Base-by-base conservation (phyloP, 2,888 invertebrate species). In the Brenthis ino region DNA sequence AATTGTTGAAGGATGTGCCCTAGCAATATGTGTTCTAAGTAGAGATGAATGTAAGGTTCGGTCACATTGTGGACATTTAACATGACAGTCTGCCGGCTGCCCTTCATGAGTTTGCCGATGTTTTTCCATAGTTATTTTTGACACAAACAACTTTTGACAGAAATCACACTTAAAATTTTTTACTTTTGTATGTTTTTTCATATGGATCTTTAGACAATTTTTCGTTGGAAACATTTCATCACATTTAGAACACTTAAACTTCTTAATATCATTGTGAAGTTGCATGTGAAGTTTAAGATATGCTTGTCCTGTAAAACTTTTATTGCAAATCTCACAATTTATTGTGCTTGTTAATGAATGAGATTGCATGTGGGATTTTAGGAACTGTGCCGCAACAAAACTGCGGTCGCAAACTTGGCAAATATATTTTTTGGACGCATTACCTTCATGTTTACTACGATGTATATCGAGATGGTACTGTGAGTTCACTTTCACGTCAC, bases 171-270 rank as follows among this genome's bases (percentile, higher is more conserved):
- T 92, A 70, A 92, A 92, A 74, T 93, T 93, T 84, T 93, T 93
- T 0, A 92, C 91, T 77, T 93, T 93, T 0, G 92, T 88, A 71
- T 93, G 93, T 70, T 93, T 93, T 67, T 93, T 93, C 93, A 93
- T 92, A 76, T 93, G 93, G 3, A 86, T 83, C 81, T 93, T 93
- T 37, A 93, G 77, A 73, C 93, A 93, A 74, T 91, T 93, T 75
- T 93, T 93, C 0, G 93, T 93, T 0, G 91, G 93, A 51, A 93
- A 85, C 90, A 91, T 91, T 67, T 93, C 91, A 51, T 93, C 93
- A 20, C 93, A 93, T 71, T 93, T 93, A 0, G 87, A 85, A 80
- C 93, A 93, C 73, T 92, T 93, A 57, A 93, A 93, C 74, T 93
- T 93, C 73, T 91, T 93, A 13, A 92, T 87, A 70, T 93, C 93